Evolutionary conservation across 2,797 vertebrate genomes (phyloP), one percentile per base, ranked within the genome.

Genomic region (Delichon dasypus): DNA sequence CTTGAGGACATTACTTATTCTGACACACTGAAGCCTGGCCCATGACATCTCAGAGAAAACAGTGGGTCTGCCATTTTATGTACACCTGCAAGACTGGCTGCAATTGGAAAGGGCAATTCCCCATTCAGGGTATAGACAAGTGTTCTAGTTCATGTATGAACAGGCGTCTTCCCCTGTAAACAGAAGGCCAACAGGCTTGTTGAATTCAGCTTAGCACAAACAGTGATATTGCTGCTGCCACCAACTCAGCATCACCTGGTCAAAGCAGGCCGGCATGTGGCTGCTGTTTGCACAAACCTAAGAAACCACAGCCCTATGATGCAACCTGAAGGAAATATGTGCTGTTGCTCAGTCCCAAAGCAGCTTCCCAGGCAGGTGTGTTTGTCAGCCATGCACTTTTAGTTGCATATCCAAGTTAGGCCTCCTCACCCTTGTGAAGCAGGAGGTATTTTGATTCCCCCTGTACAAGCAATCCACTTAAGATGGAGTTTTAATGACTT

Each of bases 371-470:
- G 48, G 67, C 60, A 90, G 68, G 11, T 4, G 47, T 8, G 12
- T 19, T 16, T 19, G 22, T 26, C 73, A 78, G 32, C 30, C 25
- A 34, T 1, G 0, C 8, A 2, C 60, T 74, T 84, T 15, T 13
- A 93, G 32, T 22, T 5, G 0, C 75, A 86, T 1, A 0, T 40
- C 82, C 65, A 53, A 75, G 60, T 48, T 54, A 51, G 73, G 61
- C 19, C 60, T 85, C 88, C 36, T 15, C 75, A 34, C 34, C 61
- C 82, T 54, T 45, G 53, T 29, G 78, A 89, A 75, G 81, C n/a
- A 9, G 47, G 23, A 86, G 70, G 48, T 88, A 89, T 83, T 92
- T 90, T 66, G 85, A 67, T 91, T 89, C 93, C 79, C 70, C 21
- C 54, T 71, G 40, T 73, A 53, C 55, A 55, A 74, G 75, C 61